Base-by-base conservation (phyloP, 2,888 invertebrate genomes). In the Homarus gammarus region DNA sequence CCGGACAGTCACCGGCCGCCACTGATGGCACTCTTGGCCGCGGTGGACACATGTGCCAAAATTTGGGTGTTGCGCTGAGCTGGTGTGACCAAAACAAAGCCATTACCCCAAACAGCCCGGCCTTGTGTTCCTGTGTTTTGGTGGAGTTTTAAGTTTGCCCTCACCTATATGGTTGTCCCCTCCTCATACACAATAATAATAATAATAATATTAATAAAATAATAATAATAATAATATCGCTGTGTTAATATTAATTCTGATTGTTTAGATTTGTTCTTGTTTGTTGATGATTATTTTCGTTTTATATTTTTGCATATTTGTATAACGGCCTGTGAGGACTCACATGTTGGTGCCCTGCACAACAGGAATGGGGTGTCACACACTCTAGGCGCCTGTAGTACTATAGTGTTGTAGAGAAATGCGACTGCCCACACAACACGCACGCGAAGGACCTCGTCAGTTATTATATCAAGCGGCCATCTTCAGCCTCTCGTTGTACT, bases 241-340 rank as follows among this genome's bases (percentile, higher is more conserved):
- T 49, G 44, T 72, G 72, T 33, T 72, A 15, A 33, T 18, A 72
- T 5, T 31, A 31, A 38, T 81, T 79, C 64, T 81, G 18, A 64
- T 75, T 75, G 75, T 75, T 82, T 36, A 22, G 22, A n/a, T 75
- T 27, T 72, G 72, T 33, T 56, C 33, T 78, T 56, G 33, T 78
- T 40, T 77, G 56, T 56, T 78, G 75, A 31, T 56, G 33, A 56
- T 38, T 70, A 36, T 40, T 44, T 38, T 70, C 31, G 8, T 64
- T 82, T 36, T 64, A 49, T 82, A 70, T 68, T 33, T 82, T 49
- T 82, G 70, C 82, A 70, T 82, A 82, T 84, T 81, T 84, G 84
- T 84, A 84, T 86, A 68, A 78, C 44, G 85, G 85, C 85, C 78
- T 86, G 85, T 78, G 85, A 86, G 85, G 78, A 86, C 85, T 86